Conservation (phyloP, 2,888 invertebrate species). For the Leistus spinibarbis region DNA sequence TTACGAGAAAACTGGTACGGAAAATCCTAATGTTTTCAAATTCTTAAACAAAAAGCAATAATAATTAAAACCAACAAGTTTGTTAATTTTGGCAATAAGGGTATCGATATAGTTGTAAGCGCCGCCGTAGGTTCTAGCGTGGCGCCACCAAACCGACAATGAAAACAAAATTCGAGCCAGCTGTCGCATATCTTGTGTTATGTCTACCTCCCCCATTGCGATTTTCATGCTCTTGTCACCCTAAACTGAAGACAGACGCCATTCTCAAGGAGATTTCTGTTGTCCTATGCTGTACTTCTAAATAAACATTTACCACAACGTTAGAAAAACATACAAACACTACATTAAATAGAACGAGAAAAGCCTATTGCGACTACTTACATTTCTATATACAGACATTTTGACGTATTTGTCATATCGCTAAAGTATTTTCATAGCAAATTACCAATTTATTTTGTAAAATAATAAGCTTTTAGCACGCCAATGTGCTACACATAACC, state of each 20-base stretch:
- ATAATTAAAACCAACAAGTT: too few relatives aligned
- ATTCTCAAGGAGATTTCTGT: neutral
- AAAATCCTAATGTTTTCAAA: too few relatives aligned
- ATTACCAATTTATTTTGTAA: too few relatives aligned
- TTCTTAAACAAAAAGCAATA: too few relatives aligned
- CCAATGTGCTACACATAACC: too few relatives aligned
- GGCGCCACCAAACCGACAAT: constrained; percentile 49
- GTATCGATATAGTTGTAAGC: constrained; percentile 14
- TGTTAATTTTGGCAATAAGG: neutral
- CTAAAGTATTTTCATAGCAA: too few relatives aligned
- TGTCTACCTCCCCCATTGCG: neutral
- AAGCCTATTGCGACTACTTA: neutral
- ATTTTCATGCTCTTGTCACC: neutral
- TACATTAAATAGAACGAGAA: neutral
- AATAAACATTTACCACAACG: neutral
- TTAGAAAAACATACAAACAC: neutral
- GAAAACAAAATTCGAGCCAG: constrained; percentile 47
- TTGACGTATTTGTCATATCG: neutral
- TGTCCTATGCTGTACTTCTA: neutral
- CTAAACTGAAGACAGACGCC: neutral
- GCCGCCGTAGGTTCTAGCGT: constrained; percentile 41
- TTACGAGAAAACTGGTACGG: too few relatives aligned
- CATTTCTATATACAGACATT: neutral
- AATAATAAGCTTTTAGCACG: too few relatives aligned
- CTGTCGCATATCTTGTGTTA: constrained; percentile 19